Evolutionary conservation across 2,888 invertebrate species (phyloP).

Genomic region (Trilocha varians): DNA sequence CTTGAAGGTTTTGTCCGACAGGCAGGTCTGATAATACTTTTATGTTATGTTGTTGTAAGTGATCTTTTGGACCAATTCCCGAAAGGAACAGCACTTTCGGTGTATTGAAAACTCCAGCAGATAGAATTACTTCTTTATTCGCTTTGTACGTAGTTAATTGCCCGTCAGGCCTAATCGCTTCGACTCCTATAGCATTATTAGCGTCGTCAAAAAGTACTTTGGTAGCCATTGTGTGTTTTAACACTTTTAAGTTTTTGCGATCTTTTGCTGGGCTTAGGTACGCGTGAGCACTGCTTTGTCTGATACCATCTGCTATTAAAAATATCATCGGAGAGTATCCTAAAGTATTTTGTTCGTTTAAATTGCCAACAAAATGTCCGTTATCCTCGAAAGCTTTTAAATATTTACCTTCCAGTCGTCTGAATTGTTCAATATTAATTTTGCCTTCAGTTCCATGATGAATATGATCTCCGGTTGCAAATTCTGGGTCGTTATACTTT

Average conservation of each 20-base stretch:
- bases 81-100: conserved; percentile 33
- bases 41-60: conserved; percentile 24
- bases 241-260: conserved; percentile 24
- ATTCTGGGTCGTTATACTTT: conserved; percentile 23
- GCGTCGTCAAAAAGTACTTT: conserved; percentile 21
- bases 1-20: conserved; percentile 33
- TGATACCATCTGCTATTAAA: conserved; percentile 27
- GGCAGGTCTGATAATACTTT: conserved; percentile 26
- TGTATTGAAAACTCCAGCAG: conserved; percentile 28
- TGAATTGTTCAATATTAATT: conserved; percentile 20
- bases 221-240: conserved; percentile 23
- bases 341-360: conserved; percentile 31
- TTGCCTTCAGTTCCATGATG: conserved; percentile 23
- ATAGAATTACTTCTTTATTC: conserved; percentile 28
- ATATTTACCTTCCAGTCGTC: conserved; percentile 14
- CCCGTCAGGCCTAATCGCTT: conserved; percentile 13
- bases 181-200: conserved; percentile 20
- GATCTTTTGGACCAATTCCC: conserved; percentile 29
- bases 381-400: conserved; percentile 41
- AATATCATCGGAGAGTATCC: conserved; percentile 22
- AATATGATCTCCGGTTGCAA: conserved; percentile 15
- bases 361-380: conserved; percentile 34
- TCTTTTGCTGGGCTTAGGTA: conserved; percentile 25
- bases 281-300: conserved; percentile 53
- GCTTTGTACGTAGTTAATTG: conserved; percentile 18